phyloP scores from a whole-genome alignment of 1,140 invertebrate species.

The Drosophila murphyi region DNA sequence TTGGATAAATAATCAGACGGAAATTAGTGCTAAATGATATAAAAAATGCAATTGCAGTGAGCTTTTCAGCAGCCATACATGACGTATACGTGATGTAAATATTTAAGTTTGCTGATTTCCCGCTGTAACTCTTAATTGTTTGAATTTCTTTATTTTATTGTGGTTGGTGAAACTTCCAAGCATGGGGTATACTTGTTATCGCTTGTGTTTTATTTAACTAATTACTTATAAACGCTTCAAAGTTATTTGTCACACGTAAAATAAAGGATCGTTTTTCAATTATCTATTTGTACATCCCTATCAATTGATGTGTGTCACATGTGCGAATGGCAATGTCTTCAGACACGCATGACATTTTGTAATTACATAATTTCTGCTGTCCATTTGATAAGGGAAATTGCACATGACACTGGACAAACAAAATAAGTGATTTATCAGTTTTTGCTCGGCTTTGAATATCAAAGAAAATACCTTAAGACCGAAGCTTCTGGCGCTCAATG shows the following conservation, averaged over 20 bases:
- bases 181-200: slow-evolving; percentile 10
- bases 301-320: slow-evolving; percentile 46
- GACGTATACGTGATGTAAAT: slow-evolving; percentile 63
- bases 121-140: not conserved
- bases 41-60: slow-evolving; percentile 39
- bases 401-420: slow-evolving; percentile 41
- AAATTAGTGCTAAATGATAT: slow-evolving; percentile 47
- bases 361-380: slow-evolving; percentile 29
- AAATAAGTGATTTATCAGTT: slow-evolving; percentile 55
- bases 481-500: slow-evolving; percentile 29
- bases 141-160: not conserved
- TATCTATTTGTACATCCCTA: slow-evolving; percentile 6
- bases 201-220: not conserved
- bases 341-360: slow-evolving; percentile 2
- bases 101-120: slow-evolving; percentile 18
- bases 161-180: not conserved
- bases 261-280: not conserved
- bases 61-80: slow-evolving; percentile 31
- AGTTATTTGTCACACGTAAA: not conserved
- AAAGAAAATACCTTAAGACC: slow-evolving; percentile 43
- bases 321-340: slow-evolving; percentile 18
- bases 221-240: not conserved
- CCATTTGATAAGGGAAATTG: slow-evolving; percentile 43
- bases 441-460: slow-evolving; percentile 44
- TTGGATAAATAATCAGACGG: slow-evolving; percentile 39